phyloP scores from a whole-genome alignment of 2,888 invertebrate species.

The Drosophila sordidula region DNA sequence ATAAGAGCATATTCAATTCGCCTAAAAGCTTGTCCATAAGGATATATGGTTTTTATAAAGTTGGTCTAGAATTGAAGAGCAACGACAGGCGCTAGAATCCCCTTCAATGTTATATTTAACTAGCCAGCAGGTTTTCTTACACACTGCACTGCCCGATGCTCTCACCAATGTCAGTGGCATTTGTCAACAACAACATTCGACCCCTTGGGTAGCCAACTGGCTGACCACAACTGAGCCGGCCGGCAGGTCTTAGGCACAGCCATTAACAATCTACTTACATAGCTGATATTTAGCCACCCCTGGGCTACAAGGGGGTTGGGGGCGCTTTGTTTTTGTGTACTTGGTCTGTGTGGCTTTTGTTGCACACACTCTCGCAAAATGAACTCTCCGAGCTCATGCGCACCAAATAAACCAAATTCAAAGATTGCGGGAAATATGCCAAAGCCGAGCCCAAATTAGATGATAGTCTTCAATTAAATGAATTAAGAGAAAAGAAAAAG shows the following conservation, averaged over 20 bases:
- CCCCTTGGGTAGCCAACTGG: slow-evolving; percentile 52
- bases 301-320: slow-evolving; percentile 23
- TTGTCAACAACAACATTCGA: slow-evolving; percentile 64
- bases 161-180: slow-evolving; percentile 33
- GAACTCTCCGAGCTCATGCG: slow-evolving; percentile 47
- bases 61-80: too few relatives aligned
- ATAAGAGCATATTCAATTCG: not conserved
- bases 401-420: not conserved
- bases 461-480: not conserved
- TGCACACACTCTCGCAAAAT: slow-evolving; percentile 4
- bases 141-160: not conserved
- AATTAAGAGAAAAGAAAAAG: not conserved
- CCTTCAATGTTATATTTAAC: slow-evolving; percentile 4
- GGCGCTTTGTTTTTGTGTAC: slow-evolving; percentile 74
- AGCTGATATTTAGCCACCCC: slow-evolving; percentile 44
- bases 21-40: too few relatives aligned
- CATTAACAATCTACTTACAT: slow-evolving; percentile 66
- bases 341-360: slow-evolving; percentile 35
- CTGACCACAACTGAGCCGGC: slow-evolving; percentile 66
- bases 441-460: not conserved
- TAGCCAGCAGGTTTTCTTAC: not conserved
- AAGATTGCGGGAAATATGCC: not conserved
- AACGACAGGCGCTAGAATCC: too few relatives aligned
- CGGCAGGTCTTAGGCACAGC: slow-evolving; percentile 60
- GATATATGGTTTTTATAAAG: not conserved